A percentile compares a stretch with the other conserved stretches of the same genome.
Evolutionary conservation across 2,888 invertebrate species (phyloP).

Genomic region (Acronicta aceris): DNA sequence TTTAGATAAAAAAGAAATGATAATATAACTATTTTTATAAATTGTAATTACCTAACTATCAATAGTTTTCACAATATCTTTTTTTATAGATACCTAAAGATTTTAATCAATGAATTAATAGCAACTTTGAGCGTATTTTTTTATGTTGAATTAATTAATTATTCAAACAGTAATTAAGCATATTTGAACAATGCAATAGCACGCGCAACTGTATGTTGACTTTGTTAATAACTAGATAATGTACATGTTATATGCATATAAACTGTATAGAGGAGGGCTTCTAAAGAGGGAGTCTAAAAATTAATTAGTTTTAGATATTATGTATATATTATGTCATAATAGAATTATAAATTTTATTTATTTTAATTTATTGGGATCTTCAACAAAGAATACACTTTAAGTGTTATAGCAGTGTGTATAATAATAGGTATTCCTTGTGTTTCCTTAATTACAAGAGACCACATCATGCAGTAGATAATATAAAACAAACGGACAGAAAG

Average conservation of each 20-base stretch:
- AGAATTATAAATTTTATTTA: too few species aligned
- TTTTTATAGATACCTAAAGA: not conserved
- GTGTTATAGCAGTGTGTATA: too few species aligned
- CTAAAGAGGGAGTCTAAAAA: slow-evolving; percentile 19
- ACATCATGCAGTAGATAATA: too few species aligned
- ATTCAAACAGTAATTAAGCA: slow-evolving; percentile 51
- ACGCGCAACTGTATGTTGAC: slow-evolving; percentile 75
- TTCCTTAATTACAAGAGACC: too few species aligned
- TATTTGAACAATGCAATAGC: slow-evolving; percentile 81
- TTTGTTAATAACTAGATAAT: slow-evolving; percentile 56
- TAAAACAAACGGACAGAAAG: too few species aligned
- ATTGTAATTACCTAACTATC: too few species aligned
- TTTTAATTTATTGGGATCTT: too few species aligned
- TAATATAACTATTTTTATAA: too few species aligned
- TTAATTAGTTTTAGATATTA: slow-evolving; percentile 25
- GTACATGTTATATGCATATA: slow-evolving; percentile 30
- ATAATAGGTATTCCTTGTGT: too few species aligned
- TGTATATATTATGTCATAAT: too few species aligned
- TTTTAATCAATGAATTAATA: not conserved
- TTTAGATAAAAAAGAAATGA: too few species aligned
- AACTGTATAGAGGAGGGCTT: slow-evolving; percentile 42
- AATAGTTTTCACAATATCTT: not conserved
- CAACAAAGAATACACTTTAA: too few species aligned
- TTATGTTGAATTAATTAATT: slow-evolving; percentile 56
- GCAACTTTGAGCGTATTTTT: slow-evolving; percentile 11